These are phyloP conservation scores for Telenomus remus DNA, from an alignment of 1,140 invertebrate genomes.

Conservation along the genomic window DNA sequence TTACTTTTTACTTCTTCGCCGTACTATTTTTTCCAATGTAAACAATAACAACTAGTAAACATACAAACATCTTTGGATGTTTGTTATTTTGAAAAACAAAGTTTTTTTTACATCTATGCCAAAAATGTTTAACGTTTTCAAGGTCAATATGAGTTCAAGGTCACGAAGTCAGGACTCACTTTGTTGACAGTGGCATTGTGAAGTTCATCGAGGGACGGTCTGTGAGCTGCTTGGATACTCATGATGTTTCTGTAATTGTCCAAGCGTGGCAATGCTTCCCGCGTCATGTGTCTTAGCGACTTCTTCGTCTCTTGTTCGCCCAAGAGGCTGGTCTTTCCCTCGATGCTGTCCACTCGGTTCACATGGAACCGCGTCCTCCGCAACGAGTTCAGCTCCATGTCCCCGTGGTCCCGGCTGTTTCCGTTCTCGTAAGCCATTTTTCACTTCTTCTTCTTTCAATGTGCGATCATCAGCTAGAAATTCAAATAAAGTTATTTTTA, in stretches of 20 bases:
- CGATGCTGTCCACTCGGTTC: slow-evolving; percentile 77
- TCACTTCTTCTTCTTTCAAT: neutral
- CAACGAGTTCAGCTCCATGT: slow-evolving; percentile 68
- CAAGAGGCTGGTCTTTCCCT: slow-evolving; percentile 70
- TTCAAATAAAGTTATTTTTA: neutral
- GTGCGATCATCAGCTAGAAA: slow-evolving; percentile 33
- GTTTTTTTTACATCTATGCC: too few relatives aligned
- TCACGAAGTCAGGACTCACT: slow-evolving; percentile 73
- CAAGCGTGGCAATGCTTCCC: slow-evolving; percentile 91
- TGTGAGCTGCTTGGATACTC: slow-evolving; percentile 90
- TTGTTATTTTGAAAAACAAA: too few relatives aligned
- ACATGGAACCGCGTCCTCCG: slow-evolving; percentile 77
- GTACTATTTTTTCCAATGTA: too few relatives aligned
- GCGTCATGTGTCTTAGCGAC: slow-evolving; percentile 86
- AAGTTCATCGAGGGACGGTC: slow-evolving; percentile 94
- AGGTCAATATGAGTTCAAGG: too few relatives aligned
- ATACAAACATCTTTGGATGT: too few relatives aligned
- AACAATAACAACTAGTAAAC: too few relatives aligned
- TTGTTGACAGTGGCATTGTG: slow-evolving; percentile 90
- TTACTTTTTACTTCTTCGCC: too few relatives aligned
- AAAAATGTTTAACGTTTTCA: too few relatives aligned
- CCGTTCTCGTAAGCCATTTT: slow-evolving; percentile 70
- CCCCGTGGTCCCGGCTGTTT: slow-evolving; percentile 61
- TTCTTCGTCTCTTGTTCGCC: slow-evolving; percentile 72
- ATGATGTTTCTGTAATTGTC: slow-evolving; percentile 97